Conservation (phyloP, 2,113 vertebrate genomes). For the Tautogolabrus adspersus region DNA sequence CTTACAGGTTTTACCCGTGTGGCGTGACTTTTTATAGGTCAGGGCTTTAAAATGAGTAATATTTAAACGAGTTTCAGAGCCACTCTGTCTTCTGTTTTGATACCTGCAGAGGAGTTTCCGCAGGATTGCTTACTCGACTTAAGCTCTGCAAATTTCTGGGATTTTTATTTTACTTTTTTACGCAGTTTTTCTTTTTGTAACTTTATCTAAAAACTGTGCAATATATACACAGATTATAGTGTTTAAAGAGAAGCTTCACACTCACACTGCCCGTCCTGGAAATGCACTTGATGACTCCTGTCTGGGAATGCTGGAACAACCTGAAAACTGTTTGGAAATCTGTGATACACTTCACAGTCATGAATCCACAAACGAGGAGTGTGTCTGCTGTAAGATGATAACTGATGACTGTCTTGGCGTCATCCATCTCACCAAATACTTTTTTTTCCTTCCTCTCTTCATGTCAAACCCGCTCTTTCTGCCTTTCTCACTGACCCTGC, state of each 20-base stretch:
- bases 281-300: constrained; percentile 12
- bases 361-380: constrained; percentile 8
- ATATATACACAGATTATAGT: not conserved
- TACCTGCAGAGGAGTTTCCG: too few species aligned
- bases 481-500: not conserved
- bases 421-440: constrained; percentile 3
- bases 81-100: too few species aligned
- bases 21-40: too few species aligned
- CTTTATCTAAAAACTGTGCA: too few species aligned
- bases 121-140: too few species aligned
- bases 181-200: too few species aligned
- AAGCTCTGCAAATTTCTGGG: too few species aligned
- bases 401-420: constrained; percentile 10
- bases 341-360: constrained; percentile 12
- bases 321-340: not conserved
- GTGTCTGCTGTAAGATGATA: constrained; percentile 34
- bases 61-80: too few species aligned
- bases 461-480: not conserved
- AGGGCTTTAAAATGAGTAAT: too few species aligned
- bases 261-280: not conserved
- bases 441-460: constrained; percentile 11
- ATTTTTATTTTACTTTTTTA: too few species aligned
- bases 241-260: constrained; percentile 1
- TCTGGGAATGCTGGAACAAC: constrained; percentile 1
- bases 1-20: too few species aligned